Evolutionary conservation across 2,888 invertebrate species (phyloP), one percentile per base, ranked within the genome.

Genomic region (Schizaphis graminum): DNA sequence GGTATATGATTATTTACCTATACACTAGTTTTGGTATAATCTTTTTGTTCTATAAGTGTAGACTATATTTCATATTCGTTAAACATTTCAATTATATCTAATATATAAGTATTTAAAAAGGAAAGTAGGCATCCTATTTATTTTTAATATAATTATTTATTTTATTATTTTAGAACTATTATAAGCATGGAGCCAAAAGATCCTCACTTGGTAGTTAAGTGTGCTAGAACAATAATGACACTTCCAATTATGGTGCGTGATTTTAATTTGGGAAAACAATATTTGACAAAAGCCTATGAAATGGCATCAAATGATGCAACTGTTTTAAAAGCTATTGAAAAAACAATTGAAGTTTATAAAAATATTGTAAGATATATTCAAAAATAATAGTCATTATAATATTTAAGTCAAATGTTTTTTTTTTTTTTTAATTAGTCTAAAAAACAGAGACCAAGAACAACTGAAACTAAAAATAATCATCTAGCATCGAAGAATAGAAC

Each of bases 101-200:
- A 16, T n/a, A 67, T 67, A 13, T 4, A 67, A n/a, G 90, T 90
- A 84, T 24, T 84, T 84, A 24, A 10, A 24, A 84, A 10, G 41
- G 4, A 44, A 3, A 41, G 41, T 84, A 41, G 3, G 24, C 8
- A 24, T n/a, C 4, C 7, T 84, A 10, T 24, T 24, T 3, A 1
- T 84, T 84, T 84, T 35, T 35, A 77, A 77, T 35, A 41, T 84
- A 1, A 24, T 84, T 84, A 41, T 24, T 85, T 26, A 85, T 85
- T 26, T 44, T 26, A 5, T 85, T 85, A 44, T 85, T 85, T 41
- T 88, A 94, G 94, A 91, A 53, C 91, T 26, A 91, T 94, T 7
- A 49, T 94, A 5, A 53, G 86, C 44, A 94, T 94, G 94, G 86
- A 87, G 10, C 94, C 94, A 53, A 86, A 94, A 94, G 94, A 94